Base-by-base conservation (phyloP, 2,888 invertebrate species). In the Microchrysa polita region DNA sequence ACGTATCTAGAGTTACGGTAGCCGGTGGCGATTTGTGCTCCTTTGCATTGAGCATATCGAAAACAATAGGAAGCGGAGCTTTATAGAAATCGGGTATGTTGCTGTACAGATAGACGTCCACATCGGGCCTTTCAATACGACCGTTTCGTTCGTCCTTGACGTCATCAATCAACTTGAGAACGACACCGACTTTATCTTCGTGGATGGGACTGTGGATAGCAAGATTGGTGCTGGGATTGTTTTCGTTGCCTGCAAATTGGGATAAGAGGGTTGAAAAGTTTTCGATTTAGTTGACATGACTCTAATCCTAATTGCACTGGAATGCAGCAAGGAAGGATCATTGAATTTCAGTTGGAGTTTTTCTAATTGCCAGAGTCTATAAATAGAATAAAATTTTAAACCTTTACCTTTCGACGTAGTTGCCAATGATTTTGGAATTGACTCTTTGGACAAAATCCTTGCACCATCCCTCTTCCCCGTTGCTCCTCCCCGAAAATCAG, bases 61-160 rank as follows among this genome's bases (percentile, higher is more conserved):
- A 67, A n/a, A 69, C 40, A 14, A 72, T 55, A 5, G 72, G 61
- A 7, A 34, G 27, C n/a, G 73, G 67, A n/a, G 67, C 7, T 42
- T 72, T 67, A 34, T 73, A 52, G 27, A 61, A 22, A 5, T 48
- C 34, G 1, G 74, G 74, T 59, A 42, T 67, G 27, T 73, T 74
- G 22, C 72, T 67, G 55, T 67, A 74, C 16, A 74, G 67, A 59
- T 55, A 73, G 16, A 73, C 65, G 42, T 74, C 74, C 60, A 73
- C 61, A 67, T 74, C 74, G 18, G 74, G 72, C 53, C 67, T 72
- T 14, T 60, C 48, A 7, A 59, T 27, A 14, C 61, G 69, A 40
- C 57, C 57, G 18, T 69, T 55, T 42, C 57, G 20, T 55, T 65
- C 67, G 12, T 22, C 16, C 55, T 73, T 67, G 14, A 55, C 52